Base-by-base conservation (phyloP, 2,888 invertebrate genomes). In the Eupeodes luniger region DNA sequence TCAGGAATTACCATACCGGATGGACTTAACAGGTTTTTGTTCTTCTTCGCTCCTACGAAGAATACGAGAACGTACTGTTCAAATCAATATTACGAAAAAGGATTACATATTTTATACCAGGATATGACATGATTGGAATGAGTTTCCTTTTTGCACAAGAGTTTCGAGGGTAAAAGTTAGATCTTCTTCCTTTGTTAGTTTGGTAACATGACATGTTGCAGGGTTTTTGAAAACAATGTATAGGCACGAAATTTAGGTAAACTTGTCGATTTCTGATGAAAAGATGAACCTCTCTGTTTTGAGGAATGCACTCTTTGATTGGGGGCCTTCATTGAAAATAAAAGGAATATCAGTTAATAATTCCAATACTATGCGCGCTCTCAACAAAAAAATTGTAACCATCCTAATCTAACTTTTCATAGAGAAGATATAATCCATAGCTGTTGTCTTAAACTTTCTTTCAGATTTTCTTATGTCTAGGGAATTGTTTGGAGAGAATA, bases 1-100 rank as follows among this genome's bases (percentile, higher is more conserved):
- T 67, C 67, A 67, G 51, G 67, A 51, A 67, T 67, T 67, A 67
- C 67, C 51, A 67, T 67, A 67, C 51, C 67, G 67, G 67, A 67
- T 62, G 40, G 51, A 67, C 66, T 34, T 67, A 34, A 51, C 36
- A 67, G 36, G 67, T 51, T 16, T 67, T 53, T 67, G 51, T 53
- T 67, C 44, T 44, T 44, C 12, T 0, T 40, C 40, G 16, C 4
- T 62, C 11, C 11, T 62, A 27, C 27, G 27, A 27, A 12, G 27
- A 27, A 12, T 51, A 44, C 44, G 44, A 44, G 40, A 14, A 12
- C 14, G 5, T 59, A 44, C 34, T 16, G 34, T 36, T 53, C 5
- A 16, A 51, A 53, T 67, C 51, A 36, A 67, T 67, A 51, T 67
- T 36, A 51, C 51, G 34, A 51, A 67, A 62, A 67, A 67, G 67